A percentile compares a stretch with the other conserved stretches of the same genome.
Evolutionary conservation across 2,888 invertebrate species (phyloP).

Genomic region (Clitarchus hookeri): DNA sequence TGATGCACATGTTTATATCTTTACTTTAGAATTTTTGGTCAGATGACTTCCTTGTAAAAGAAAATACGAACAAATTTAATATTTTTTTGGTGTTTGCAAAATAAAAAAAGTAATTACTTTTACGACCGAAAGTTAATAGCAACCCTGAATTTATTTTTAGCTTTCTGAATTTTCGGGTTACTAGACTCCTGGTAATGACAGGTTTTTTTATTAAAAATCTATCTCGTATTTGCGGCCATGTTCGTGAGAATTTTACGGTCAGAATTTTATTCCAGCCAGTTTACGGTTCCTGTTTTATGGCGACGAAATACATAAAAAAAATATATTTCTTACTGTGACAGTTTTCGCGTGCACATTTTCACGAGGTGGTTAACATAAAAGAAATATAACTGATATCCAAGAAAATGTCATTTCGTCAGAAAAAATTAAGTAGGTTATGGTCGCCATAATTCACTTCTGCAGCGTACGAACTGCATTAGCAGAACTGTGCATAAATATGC

Average conservation of each 20-base stretch:
- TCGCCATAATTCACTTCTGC: too few relatives aligned
- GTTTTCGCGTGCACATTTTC: not conserved
- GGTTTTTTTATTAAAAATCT: not conserved
- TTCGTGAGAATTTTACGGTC: not conserved
- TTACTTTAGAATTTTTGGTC: not conserved
- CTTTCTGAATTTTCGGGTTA: not conserved
- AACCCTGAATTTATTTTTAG: not conserved
- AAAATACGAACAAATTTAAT: not conserved
- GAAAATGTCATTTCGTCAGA: too few relatives aligned
- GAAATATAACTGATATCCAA: not conserved
- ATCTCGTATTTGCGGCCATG: not conserved
- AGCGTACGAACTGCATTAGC: too few relatives aligned
- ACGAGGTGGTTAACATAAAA: not conserved
- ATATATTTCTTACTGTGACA: not conserved
- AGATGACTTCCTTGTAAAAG: not conserved
- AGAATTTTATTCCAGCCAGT: conserved; percentile 8
- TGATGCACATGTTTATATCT: too few relatives aligned
- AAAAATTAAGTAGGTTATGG: too few relatives aligned
- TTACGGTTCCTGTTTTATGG: not conserved
- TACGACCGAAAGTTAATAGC: not conserved
- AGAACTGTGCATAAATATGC: too few relatives aligned
- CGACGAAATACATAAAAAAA: not conserved
- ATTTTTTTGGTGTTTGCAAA: not conserved
- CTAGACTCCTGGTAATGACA: not conserved
- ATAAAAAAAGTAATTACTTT: not conserved